phyloP scores from a whole-genome alignment of 2,888 invertebrate species.

The Drosophila merina region DNA sequence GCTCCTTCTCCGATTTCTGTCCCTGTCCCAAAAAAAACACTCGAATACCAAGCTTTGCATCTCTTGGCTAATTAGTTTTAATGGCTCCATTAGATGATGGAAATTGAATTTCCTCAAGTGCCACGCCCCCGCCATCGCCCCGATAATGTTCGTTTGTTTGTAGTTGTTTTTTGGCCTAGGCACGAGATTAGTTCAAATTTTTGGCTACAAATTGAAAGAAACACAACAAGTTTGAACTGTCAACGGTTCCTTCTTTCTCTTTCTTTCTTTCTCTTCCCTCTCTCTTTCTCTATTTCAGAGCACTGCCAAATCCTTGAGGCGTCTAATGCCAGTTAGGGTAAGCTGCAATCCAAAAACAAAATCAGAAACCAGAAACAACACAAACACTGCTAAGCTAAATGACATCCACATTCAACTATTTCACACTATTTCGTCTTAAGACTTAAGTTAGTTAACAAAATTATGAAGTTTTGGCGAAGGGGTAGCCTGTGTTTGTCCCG shows the following conservation, averaged over 20 bases:
- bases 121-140: slow-evolving; percentile 18
- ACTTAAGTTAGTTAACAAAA: slow-evolving; percentile 63
- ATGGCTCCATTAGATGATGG: slow-evolving; percentile 51
- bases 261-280: slow-evolving; percentile 55
- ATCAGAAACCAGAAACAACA: slow-evolving; percentile 43
- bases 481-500: slow-evolving; percentile 71
- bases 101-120: slow-evolving; percentile 38
- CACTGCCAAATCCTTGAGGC: slow-evolving; percentile 78
- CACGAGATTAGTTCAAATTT: slow-evolving; percentile 31
- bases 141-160: slow-evolving; percentile 10
- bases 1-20: slow-evolving; percentile 36
- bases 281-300: slow-evolving; percentile 74
- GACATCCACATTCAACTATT: slow-evolving; percentile 8
- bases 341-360: slow-evolving; percentile 64
- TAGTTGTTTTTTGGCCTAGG: slow-evolving; percentile 36
- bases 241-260: slow-evolving; percentile 62
- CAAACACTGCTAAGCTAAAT: slow-evolving; percentile 27
- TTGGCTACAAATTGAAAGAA: slow-evolving; percentile 47
- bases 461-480: slow-evolving; percentile 3
- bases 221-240: slow-evolving; percentile 67
- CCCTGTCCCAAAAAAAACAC: slow-evolving; percentile 20
- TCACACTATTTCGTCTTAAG: slow-evolving; percentile 43
- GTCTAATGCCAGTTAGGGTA: slow-evolving; percentile 83
- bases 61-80: slow-evolving; percentile 48
- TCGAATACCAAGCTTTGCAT: slow-evolving; percentile 17